These are phyloP conservation scores for Melikaiella ostensackeni DNA, from an alignment of 2,888 invertebrate genomes.

Conservation along the genomic window DNA sequence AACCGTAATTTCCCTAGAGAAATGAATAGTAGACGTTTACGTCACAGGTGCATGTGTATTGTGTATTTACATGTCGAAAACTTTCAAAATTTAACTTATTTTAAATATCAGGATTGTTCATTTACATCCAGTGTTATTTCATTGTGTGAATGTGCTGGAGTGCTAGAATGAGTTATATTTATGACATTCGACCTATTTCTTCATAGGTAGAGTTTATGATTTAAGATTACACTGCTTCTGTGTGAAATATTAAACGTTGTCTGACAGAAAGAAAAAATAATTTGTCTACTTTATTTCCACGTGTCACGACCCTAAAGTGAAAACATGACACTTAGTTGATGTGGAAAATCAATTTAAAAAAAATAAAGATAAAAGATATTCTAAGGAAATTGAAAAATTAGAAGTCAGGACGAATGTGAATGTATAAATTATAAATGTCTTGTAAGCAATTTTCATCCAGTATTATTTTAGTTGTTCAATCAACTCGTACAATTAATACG, in stretches of 20 bases:
- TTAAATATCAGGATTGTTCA: constrained; percentile 1
- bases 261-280: not conserved
- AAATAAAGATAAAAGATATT: not conserved
- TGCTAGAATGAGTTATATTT: constrained; percentile 6
- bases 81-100: constrained; percentile 5
- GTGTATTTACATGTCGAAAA: not conserved
- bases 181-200: constrained; percentile 4
- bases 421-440: not conserved
- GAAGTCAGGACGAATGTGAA: not conserved
- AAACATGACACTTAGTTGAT: not conserved
- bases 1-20: not conserved
- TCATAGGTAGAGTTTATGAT: constrained; percentile 6
- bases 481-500: constrained; percentile 2
- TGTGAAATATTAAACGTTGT: constrained; percentile 35
- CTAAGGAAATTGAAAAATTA: not conserved
- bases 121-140: not conserved
- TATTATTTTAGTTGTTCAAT: constrained; percentile 22
- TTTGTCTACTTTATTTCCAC: constrained; percentile 12
- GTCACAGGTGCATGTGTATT: constrained; percentile 2
- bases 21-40: constrained; percentile 33
- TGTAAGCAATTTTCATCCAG: not conserved
- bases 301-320: not conserved
- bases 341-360: not conserved
- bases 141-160: not conserved
- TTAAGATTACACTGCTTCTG: constrained; percentile 3